Percentiles rank a stretch among this genome's conserved stretches.
These are phyloP conservation scores for Dicrurus megarhynchus DNA, from an alignment of 2,113 vertebrate species.

Conservation along the genomic window DNA sequence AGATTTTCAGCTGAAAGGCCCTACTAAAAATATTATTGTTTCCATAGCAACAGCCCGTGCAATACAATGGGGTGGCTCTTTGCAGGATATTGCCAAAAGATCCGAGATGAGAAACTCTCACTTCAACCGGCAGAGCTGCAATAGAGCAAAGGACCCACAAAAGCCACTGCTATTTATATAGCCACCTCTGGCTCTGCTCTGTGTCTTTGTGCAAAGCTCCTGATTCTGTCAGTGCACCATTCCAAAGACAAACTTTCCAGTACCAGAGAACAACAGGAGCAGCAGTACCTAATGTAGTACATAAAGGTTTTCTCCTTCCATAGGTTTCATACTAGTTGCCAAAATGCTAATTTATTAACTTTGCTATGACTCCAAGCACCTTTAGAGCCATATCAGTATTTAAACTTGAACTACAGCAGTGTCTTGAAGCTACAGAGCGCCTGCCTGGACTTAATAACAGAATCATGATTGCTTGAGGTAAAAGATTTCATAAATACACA, in stretches of 20 bases:
- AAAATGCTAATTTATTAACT: not conserved
- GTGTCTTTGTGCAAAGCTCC: not conserved
- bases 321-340: not conserved
- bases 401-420: not conserved
- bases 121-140: not conserved
- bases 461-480: not conserved
- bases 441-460: not conserved
- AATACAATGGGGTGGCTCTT: conserved; percentile 13
- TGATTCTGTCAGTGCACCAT: not conserved
- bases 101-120: not conserved
- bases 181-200: not conserved
- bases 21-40: conserved; percentile 53
- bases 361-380: not conserved
- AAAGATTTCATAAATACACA: not conserved
- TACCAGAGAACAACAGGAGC: not conserved
- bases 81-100: conserved; percentile 14
- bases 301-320: not conserved
- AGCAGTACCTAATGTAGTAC: not conserved
- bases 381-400: not conserved
- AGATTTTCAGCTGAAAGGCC: conserved; percentile 23
- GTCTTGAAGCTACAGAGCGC: not conserved
- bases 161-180: not conserved
- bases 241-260: not conserved
- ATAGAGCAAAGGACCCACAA: not conserved
- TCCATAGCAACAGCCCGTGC: conserved; percentile 11